These are phyloP conservation scores for Apamea sordens DNA, from an alignment of 2,888 invertebrate genomes.

Conservation along the genomic window DNA sequence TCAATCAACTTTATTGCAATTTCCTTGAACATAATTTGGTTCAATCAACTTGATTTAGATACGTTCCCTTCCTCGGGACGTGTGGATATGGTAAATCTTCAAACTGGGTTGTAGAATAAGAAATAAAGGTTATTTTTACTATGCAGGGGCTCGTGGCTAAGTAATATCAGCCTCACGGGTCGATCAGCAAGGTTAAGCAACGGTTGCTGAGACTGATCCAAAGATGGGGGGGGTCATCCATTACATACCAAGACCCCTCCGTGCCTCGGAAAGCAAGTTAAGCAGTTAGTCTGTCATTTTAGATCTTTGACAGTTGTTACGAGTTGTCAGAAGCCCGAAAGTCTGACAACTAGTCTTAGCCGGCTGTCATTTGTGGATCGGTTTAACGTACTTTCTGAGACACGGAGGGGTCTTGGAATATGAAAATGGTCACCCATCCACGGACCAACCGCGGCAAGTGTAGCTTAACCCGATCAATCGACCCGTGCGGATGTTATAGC, in stretches of 20 bases:
- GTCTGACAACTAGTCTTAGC: too few relatives aligned
- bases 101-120: slow-evolving; percentile 2
- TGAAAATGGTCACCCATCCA: too few relatives aligned
- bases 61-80: slow-evolving; percentile 22
- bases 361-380: too few relatives aligned
- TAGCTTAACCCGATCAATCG: too few relatives aligned
- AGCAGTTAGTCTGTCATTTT: neutral
- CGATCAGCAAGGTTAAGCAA: neutral
- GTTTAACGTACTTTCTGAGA: too few relatives aligned
- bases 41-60: slow-evolving; percentile 58
- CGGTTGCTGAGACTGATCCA: neutral
- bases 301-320: neutral
- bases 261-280: neutral
- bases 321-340: neutral
- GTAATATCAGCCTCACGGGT: neutral
- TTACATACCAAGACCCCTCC: neutral
- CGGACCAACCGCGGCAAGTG: too few relatives aligned
- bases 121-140: neutral
- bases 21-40: slow-evolving; percentile 59
- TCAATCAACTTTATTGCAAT: slow-evolving; percentile 60
- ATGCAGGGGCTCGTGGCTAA: neutral
- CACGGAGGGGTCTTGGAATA: too few relatives aligned
- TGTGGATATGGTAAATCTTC: slow-evolving; percentile 31
- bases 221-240: neutral
- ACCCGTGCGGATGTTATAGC: too few relatives aligned